phyloP scores from a whole-genome alignment of 2,888 invertebrate genomes.

The Chloroclystis v-ata region DNA sequence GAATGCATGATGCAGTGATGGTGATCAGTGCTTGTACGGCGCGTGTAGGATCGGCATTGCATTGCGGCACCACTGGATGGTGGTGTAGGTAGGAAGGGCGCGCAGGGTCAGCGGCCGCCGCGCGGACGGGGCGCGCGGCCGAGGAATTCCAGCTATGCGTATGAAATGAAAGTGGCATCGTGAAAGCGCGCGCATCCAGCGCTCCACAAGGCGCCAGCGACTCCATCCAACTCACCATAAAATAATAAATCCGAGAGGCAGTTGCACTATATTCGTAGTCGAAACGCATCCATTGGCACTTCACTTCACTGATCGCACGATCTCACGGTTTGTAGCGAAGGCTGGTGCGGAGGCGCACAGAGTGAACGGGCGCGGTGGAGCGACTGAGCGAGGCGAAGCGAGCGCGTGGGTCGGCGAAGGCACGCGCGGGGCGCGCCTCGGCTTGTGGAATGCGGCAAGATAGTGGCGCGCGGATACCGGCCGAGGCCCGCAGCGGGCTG shows the following conservation, averaged over 20 bases:
- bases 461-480: slow-evolving; percentile 63
- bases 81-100: slow-evolving; percentile 65
- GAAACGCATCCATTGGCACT: slow-evolving; percentile 74
- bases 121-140: slow-evolving; percentile 65
- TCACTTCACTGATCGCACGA: slow-evolving; percentile 69
- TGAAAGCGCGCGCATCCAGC: slow-evolving; percentile 75
- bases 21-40: slow-evolving; percentile 4
- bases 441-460: slow-evolving; percentile 69
- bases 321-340: slow-evolving; percentile 44
- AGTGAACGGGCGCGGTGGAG: slow-evolving; percentile 57
- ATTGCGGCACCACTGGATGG: slow-evolving; percentile 36
- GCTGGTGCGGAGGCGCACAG: slow-evolving; percentile 48
- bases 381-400: slow-evolving; percentile 66
- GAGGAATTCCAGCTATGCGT: slow-evolving; percentile 77
- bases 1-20: slow-evolving; percentile 10
- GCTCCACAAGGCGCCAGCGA: slow-evolving; percentile 45
- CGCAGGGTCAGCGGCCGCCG: slow-evolving; percentile 79
- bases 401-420: slow-evolving; percentile 85
- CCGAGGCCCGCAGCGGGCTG: slow-evolving; percentile 52
- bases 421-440: slow-evolving; percentile 77
- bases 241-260: slow-evolving; percentile 68
- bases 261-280: slow-evolving; percentile 57
- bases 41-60: slow-evolving; percentile 38
- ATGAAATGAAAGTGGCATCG: slow-evolving; percentile 78
- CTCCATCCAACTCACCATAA: slow-evolving; percentile 66